Evolutionary conservation across 2,888 invertebrate genomes (phyloP).

Genomic region (Synanthedon andrenaeformis): DNA sequence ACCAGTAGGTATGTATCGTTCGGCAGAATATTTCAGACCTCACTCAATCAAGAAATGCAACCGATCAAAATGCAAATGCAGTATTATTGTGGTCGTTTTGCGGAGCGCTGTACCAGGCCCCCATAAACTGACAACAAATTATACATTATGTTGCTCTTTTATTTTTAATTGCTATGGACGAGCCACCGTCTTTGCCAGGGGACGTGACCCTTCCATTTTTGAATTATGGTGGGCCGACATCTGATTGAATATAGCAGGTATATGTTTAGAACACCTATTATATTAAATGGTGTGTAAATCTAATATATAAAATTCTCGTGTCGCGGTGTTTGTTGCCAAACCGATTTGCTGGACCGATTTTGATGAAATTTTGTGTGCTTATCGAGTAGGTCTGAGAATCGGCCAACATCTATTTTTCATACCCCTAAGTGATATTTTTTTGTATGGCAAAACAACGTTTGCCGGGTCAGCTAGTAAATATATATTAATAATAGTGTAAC

Average conservation of each 20-base stretch:
- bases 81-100: conserved; percentile 40
- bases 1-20: not conserved
- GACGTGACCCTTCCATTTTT: conserved; percentile 54
- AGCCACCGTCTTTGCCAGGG: conserved; percentile 61
- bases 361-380: too few relatives aligned
- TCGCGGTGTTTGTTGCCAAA: too few relatives aligned
- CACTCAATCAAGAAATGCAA: conserved; percentile 53
- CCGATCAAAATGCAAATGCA: conserved; percentile 58
- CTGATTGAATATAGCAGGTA: conserved; percentile 45
- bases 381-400: too few relatives aligned
- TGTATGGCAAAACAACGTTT: too few relatives aligned
- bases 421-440: too few relatives aligned
- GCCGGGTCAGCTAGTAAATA: too few relatives aligned
- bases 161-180: conserved; percentile 64
- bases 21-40: conserved; percentile 16
- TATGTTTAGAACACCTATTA: too few relatives aligned
- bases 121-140: conserved; percentile 64
- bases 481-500: too few relatives aligned
- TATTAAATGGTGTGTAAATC: too few relatives aligned
- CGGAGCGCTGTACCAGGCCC: conserved; percentile 30
- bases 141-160: conserved; percentile 51
- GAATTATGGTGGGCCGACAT: conserved; percentile 58
- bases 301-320: too few relatives aligned
- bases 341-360: too few relatives aligned
- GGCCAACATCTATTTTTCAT: too few relatives aligned